Evolutionary conservation across 2,797 vertebrate genomes (phyloP), one percentile per base, ranked within the genome.

Genomic region (Pipistrellus nathusii): DNA sequence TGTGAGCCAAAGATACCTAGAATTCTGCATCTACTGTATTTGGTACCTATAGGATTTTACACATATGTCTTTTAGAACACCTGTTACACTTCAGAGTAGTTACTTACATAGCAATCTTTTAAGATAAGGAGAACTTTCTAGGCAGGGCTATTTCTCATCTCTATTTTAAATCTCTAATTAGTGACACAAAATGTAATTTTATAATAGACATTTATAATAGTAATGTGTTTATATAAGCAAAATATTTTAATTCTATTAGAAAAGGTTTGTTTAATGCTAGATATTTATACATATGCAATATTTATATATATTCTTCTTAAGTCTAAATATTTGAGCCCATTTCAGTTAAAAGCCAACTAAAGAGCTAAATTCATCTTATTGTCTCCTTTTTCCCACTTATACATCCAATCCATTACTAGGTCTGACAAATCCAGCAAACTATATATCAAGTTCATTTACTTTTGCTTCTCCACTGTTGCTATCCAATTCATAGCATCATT

Each of bases 271-370:
- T 89, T 85, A 35, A 64, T 41, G 14, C 9, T 41, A 41, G 8
- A 53, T 72, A 78, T 10, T 53, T 27, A n/a, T 87, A 32, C 62
- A 68, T 75, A 66, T 62, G 21, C 4, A 73, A 55, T 53, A 66
- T 64, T 51, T 88, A 55, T 32, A 55, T 85, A 66, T 1, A 59
- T 59, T 25, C 6, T 30, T n/a, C 10, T 92, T 46, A n/a, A 32
- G 38, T 72, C 2, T 38, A 87, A 80, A 80, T 10, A 18, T 12
- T 55, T 82, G 30, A 38, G 5, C n/a, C 20, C 20, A 59, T 64
- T 78, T 91, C 48, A 38, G 15, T 84, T 85, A 87, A 92, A 72
- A 87, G 6, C 12, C 30, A 97, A 30, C 1, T 3, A 80, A 91
- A 87, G 13, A 81, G 38, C 13, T 76, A 46, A 86, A 88, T 10